A percentile compares a stretch with the other conserved stretches of the same genome.
Conservation (phyloP, 2,797 vertebrate genomes). For the Pygocentrus nattereri region DNA sequence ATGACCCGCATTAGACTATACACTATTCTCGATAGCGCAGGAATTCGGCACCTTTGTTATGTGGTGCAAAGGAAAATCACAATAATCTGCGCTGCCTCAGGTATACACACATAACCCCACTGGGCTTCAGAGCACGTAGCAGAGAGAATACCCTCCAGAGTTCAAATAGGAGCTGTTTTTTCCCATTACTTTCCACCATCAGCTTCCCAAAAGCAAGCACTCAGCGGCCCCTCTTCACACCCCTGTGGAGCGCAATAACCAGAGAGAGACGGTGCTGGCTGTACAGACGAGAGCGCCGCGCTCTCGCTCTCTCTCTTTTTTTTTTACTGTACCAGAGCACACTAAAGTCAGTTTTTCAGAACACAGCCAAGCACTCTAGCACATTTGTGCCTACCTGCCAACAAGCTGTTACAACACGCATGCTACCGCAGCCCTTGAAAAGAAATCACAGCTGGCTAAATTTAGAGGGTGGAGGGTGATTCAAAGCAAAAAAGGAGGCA, state of each 20-base stretch:
- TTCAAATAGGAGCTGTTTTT: constrained; percentile 43
- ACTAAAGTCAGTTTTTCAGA: constrained; percentile 34
- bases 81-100: constrained; percentile 36
- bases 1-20: neutral
- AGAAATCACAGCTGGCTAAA: constrained; percentile 43
- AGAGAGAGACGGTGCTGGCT: constrained; percentile 37
- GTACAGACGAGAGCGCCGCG: constrained; percentile 32
- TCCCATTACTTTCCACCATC: constrained; percentile 43
- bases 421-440: constrained; percentile 36
- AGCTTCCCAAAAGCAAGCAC: constrained; percentile 52
- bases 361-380: constrained; percentile 25
- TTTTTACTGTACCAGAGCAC: constrained; percentile 3
- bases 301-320: neutral
- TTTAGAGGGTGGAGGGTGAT: constrained; percentile 29
- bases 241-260: constrained; percentile 53
- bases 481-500: constrained; percentile 35
- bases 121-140: constrained; percentile 6
- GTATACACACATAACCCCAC: constrained; percentile 4
- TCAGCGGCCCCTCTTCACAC: constrained; percentile 57
- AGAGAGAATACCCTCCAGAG: constrained; percentile 40
- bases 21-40: constrained; percentile 1
- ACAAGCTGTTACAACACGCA: constrained; percentile 48
- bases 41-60: constrained; percentile 38
- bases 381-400: constrained; percentile 45
- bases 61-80: constrained; percentile 37